phyloP scores from a whole-genome alignment of 2,113 vertebrate genomes.

The Phylloscopus whistleri region DNA sequence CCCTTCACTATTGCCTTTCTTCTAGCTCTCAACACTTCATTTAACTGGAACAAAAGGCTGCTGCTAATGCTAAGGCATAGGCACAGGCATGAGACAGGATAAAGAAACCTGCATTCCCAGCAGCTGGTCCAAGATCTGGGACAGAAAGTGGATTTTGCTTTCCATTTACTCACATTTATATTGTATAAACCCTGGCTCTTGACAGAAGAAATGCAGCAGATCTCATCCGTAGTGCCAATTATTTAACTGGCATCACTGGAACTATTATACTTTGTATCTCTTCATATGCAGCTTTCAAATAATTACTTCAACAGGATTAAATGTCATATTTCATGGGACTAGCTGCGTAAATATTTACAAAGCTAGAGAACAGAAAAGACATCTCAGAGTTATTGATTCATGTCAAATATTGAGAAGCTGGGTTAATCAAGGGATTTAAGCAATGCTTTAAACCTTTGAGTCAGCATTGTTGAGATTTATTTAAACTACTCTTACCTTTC shows the following conservation, averaged over 20 bases:
- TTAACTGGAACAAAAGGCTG: background rate
- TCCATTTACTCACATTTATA: background rate
- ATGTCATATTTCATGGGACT: conserved; percentile 2
- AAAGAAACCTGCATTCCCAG: background rate
- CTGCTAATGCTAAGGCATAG: background rate
- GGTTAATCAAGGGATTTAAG: conserved; percentile 49
- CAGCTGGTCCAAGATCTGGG: background rate
- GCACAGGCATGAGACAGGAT: background rate
- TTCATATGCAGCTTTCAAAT: background rate
- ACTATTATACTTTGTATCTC: background rate
- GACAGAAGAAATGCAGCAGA: background rate
- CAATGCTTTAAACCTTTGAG: background rate
- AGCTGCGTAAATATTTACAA: conserved; percentile 2
- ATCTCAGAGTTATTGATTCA: conserved; percentile 27
- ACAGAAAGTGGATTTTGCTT: conserved; percentile 5
- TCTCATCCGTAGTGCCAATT: background rate
- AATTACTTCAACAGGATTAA: conserved; percentile 36
- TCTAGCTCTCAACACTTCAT: background rate
- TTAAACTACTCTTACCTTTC: conserved; percentile 7
- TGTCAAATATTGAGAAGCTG: conserved; percentile 35
- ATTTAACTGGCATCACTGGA: background rate
- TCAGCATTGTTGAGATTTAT: conserved; percentile 25
- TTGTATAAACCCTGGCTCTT: background rate
- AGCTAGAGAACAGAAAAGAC: conserved; percentile 13
- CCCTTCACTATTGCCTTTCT: background rate